Conservation (phyloP, 2,888 invertebrate genomes). For the Dasypogon diadema region DNA sequence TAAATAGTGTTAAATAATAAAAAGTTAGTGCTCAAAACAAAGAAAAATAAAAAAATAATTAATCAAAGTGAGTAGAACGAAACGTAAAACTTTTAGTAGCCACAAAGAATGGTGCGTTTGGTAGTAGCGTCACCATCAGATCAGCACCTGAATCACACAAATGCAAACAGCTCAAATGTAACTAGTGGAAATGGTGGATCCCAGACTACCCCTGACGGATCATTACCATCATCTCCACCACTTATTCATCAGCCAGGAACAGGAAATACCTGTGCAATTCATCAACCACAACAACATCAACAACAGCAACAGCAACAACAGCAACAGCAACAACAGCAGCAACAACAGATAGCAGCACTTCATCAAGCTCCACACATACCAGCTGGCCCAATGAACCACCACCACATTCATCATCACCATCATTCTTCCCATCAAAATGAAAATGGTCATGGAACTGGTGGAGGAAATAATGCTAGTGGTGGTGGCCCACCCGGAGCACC, state of each 20-base stretch:
- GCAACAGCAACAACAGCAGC: conserved; percentile 15
- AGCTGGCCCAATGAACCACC: conserved; percentile 57
- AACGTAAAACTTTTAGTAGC: conserved; percentile 23
- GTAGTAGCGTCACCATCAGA: conserved; percentile 63
- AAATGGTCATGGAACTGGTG: conserved; percentile 48
- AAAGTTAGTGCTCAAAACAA: not conserved
- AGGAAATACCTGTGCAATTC: conserved; percentile 32
- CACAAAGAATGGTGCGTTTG: conserved; percentile 65
- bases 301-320: conserved; percentile 10
- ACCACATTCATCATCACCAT: conserved; percentile 57
- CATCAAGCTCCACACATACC: conserved; percentile 25
- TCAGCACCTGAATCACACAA: conserved; percentile 58
- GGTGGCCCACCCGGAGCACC: conserved; percentile 52
- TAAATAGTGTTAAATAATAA: not conserved
- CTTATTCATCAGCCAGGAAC: conserved; percentile 64
- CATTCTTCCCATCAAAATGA: conserved; percentile 47
- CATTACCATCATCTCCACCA: conserved; percentile 65
- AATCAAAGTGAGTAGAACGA: conserved; percentile 19
- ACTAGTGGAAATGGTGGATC: conserved; percentile 58
- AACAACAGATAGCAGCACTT: conserved; percentile 11
- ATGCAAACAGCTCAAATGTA: conserved; percentile 42
- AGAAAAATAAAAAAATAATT: conserved; percentile 9
- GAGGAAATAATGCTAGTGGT: not conserved
- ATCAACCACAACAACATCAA: conserved; percentile 31
- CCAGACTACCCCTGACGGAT: conserved; percentile 62